phyloP scores from a whole-genome alignment of 2,888 invertebrate genomes.

The Cephus nigrinus region DNA sequence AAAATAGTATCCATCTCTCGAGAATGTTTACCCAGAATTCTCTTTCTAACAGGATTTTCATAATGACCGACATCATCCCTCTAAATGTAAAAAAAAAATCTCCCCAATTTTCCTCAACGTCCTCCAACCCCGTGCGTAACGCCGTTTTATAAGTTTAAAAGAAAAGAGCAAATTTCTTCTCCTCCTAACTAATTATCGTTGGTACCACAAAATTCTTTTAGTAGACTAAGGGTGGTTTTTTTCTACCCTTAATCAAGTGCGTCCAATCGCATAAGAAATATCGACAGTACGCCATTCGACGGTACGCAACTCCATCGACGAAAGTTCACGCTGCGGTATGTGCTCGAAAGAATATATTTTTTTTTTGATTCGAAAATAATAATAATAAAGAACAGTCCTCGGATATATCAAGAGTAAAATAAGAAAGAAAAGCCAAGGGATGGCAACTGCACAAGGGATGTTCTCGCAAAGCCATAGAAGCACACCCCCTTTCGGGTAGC shows the following conservation, averaged over 20 bases:
- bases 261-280: neutral
- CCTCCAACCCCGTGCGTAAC: neutral
- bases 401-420: constrained; percentile 39
- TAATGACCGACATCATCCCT: neutral
- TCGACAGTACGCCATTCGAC: neutral
- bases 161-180: neutral
- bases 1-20: neutral
- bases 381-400: neutral
- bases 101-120: neutral
- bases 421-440: constrained; percentile 41
- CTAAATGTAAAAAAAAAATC: neutral
- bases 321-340: neutral
- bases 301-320: neutral
- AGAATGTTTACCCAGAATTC: neutral
- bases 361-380: neutral
- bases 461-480: constrained; percentile 57
- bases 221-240: neutral
- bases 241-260: too few species aligned
- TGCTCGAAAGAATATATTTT: neutral
- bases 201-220: neutral
- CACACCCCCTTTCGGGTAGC: constrained; percentile 39
- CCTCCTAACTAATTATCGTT: neutral
- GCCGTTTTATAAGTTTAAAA: neutral
- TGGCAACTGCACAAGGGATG: constrained; percentile 53
- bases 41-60: neutral